These are phyloP conservation scores for Phymorhynchus buccinoides DNA, from an alignment of 1,140 invertebrate species.

Conservation along the genomic window DNA sequence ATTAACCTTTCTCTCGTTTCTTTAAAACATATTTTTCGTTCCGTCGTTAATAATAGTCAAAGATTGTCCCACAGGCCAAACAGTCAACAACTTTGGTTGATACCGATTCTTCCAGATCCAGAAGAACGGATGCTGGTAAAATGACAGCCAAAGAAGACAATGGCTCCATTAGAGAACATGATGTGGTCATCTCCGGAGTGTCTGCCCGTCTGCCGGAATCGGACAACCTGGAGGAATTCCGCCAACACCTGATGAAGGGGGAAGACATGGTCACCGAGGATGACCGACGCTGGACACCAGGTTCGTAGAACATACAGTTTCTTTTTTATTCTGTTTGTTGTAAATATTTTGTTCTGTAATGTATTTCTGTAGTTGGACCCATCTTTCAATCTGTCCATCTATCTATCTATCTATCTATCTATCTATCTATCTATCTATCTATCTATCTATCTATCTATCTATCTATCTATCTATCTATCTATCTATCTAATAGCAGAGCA, in stretches of 20 bases:
- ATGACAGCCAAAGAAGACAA: no score
- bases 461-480: neutral
- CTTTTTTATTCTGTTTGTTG: no score
- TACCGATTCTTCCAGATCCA: no score
- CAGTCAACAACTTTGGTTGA: no score
- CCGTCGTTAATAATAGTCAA: no score
- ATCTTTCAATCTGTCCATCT: neutral
- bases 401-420: neutral
- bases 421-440: neutral
- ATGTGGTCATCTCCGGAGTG: constrained; percentile 90
- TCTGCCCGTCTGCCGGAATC: constrained; percentile 93
- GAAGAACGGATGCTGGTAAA: no score
- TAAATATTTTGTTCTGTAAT: no score
- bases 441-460: neutral
- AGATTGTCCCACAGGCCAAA: no score
- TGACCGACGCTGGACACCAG: constrained; percentile 84
- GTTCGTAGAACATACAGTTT: constrained; percentile 69
- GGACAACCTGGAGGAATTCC: constrained; percentile 90
- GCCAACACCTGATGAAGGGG: constrained; percentile 87
- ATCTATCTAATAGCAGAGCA: no score
- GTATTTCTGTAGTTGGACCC: neutral
- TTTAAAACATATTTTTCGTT: no score
- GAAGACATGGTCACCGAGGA: constrained; percentile 92
- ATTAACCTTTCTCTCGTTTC: no score
- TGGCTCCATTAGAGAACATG: no score